Evolutionary conservation across 2,113 vertebrate genomes (phyloP).

Genomic region (Prochilodus magdalenae): DNA sequence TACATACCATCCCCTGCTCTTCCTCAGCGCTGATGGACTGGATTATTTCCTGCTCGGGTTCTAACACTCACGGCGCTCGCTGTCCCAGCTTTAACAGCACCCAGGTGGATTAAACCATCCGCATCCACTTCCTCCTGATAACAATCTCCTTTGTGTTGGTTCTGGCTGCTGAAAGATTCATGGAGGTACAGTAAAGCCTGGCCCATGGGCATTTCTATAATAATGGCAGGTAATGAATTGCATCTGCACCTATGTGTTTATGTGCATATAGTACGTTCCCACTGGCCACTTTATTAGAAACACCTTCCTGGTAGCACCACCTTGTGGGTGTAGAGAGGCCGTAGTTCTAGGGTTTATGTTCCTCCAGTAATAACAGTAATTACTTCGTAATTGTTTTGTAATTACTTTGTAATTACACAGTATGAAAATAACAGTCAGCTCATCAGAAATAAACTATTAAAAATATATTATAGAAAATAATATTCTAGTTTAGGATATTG

Average conservation of each 20-base stretch:
- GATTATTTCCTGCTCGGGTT: conserved; percentile 42
- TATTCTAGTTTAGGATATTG: too few relatives aligned
- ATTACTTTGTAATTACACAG: too few relatives aligned
- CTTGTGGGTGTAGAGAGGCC: background rate
- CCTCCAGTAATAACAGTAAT: too few relatives aligned
- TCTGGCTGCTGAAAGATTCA: conserved; percentile 47
- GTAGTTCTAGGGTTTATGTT: background rate
- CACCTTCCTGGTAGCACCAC: background rate
- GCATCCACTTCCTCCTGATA: conserved; percentile 45
- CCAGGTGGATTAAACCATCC: conserved; percentile 60
- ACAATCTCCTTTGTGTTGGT: conserved; percentile 34
- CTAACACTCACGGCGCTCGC: conserved; percentile 34
- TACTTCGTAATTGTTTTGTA: too few relatives aligned
- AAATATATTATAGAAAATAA: too few relatives aligned
- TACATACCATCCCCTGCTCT: conserved; percentile 37
- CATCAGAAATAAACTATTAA: too few relatives aligned
- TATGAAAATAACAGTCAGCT: too few relatives aligned
- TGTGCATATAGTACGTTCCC: background rate
- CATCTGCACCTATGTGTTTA: conserved; percentile 2
- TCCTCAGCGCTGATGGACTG: conserved; percentile 56
- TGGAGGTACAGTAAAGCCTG: background rate
- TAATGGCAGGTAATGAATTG: background rate
- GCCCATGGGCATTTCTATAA: background rate
- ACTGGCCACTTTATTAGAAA: background rate
- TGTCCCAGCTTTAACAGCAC: conserved; percentile 59